Conservation (phyloP, 2,888 invertebrate species). For the Exephanes ischioxanthus region DNA sequence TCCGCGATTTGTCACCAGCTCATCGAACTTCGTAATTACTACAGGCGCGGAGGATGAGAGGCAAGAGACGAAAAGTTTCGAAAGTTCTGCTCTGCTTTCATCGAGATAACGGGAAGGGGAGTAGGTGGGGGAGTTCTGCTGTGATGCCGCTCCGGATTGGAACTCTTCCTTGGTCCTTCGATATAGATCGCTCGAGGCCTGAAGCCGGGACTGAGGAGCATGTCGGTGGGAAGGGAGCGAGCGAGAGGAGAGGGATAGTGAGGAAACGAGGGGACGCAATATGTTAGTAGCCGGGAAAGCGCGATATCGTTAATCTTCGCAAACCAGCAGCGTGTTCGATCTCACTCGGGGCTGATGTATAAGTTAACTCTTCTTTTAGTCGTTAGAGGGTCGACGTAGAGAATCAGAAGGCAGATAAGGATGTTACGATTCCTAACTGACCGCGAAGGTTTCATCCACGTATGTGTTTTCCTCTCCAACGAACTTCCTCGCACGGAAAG, state of each 20-base stretch:
- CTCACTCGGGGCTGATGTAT: slow-evolving; percentile 10
- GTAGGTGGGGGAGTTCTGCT: neutral
- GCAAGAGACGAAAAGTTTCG: slow-evolving; percentile 51
- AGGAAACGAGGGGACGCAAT: slow-evolving; percentile 1
- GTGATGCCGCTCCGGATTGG: slow-evolving; percentile 19
- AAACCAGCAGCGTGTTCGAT: slow-evolving; percentile 19
- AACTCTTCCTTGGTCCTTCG: slow-evolving; percentile 12
- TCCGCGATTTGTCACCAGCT: slow-evolving; percentile 44
- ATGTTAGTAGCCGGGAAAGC: slow-evolving; percentile 9
- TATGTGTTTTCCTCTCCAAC: neutral
- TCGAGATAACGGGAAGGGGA: slow-evolving; percentile 1
- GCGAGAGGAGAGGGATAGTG: slow-evolving; percentile 16
- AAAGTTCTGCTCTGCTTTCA: slow-evolving; percentile 28
- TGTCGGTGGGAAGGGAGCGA: slow-evolving; percentile 1
- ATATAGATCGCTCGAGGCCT: slow-evolving; percentile 41
- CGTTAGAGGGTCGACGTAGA: slow-evolving; percentile 17
- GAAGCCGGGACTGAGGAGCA: slow-evolving; percentile 18
- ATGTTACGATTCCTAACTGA: neutral
- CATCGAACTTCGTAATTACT: slow-evolving; percentile 50
- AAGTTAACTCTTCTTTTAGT: slow-evolving; percentile 20
- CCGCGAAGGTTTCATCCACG: slow-evolving; percentile 1
- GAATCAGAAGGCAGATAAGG: slow-evolving; percentile 1
- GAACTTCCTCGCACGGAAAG: neutral
- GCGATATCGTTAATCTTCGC: slow-evolving; percentile 41
- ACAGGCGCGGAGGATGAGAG: slow-evolving; percentile 11